Evolutionary conservation across 2,797 vertebrate species (phyloP).

Genomic region (Champsocephalus gunnari): DNA sequence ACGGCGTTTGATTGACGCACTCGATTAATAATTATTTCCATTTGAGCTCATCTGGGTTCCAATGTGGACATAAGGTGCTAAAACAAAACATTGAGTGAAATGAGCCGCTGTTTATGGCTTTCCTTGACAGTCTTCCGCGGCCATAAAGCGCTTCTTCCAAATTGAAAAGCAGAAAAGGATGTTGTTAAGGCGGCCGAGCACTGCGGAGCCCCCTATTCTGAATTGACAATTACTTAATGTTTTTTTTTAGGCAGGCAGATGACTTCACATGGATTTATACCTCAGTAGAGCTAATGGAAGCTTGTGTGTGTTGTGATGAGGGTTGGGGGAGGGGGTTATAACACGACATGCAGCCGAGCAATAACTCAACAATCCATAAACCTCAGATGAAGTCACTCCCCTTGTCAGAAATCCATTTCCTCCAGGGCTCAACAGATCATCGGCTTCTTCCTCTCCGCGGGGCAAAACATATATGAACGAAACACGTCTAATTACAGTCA

Average conservation of each 20-base stretch:
- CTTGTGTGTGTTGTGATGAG: neutral
- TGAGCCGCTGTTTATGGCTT: conserved; percentile 58
- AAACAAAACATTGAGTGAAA: conserved; percentile 56
- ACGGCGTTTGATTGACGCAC: conserved; percentile 41
- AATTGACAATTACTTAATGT: conserved; percentile 61
- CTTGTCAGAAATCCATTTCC: conserved; percentile 47
- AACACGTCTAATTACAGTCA: conserved; percentile 62
- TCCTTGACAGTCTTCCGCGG: conserved; percentile 46
- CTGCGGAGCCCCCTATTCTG: conserved; percentile 5
- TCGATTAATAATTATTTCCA: conserved; percentile 42
- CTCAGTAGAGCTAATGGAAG: conserved; percentile 40
- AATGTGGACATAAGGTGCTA: conserved; percentile 36
- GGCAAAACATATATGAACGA: conserved; percentile 54
- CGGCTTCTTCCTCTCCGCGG: conserved; percentile 47
- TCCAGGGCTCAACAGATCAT: conserved; percentile 43
- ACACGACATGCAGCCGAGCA: conserved; percentile 1
- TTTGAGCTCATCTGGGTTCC: conserved; percentile 19
- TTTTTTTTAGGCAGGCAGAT: conserved; percentile 53
- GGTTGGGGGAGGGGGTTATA: neutral
- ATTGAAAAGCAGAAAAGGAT: conserved; percentile 71
- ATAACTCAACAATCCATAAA: conserved; percentile 23
- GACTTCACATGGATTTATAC: conserved; percentile 41
- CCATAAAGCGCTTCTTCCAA: conserved; percentile 59
- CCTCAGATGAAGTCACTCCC: conserved; percentile 14
- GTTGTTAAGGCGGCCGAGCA: conserved; percentile 40